Percentiles rank a stretch among this genome's conserved stretches.
phyloP scores from a whole-genome alignment of 1,140 invertebrate species.

The Drosophila obscura region DNA sequence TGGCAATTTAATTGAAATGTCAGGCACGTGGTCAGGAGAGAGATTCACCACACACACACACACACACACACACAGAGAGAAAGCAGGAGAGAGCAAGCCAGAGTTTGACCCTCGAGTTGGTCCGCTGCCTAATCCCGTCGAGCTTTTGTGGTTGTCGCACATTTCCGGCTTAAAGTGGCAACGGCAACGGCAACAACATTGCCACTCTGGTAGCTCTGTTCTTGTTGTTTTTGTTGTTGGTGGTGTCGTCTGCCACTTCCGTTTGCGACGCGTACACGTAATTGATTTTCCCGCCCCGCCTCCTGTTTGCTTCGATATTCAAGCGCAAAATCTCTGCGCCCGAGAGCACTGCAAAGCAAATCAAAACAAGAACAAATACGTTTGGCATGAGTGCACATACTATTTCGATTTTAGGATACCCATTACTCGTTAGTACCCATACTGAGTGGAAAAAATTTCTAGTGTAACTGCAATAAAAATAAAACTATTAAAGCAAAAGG shows the following conservation, averaged over 20 bases:
- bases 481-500: no score
- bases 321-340: constrained; percentile 41
- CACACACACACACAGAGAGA: neutral
- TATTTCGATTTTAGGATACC: no score
- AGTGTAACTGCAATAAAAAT: no score
- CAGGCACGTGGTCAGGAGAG: constrained; percentile 48
- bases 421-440: no score
- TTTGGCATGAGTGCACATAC: no score
- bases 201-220: constrained; percentile 14
- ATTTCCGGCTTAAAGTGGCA: constrained; percentile 65
- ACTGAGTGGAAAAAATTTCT: no score
- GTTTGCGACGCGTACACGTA: constrained; percentile 58
- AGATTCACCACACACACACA: neutral
- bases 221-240: constrained; percentile 24
- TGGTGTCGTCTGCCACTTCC: constrained; percentile 54
- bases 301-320: constrained; percentile 32
- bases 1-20: constrained; percentile 66
- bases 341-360: constrained; percentile 16
- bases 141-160: constrained; percentile 62
- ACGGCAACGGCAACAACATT: constrained; percentile 4
- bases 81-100: neutral
- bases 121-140: constrained; percentile 45
- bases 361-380: constrained; percentile 10
- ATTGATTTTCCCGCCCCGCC: constrained; percentile 53
- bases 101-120: constrained; percentile 42